These are phyloP conservation scores for Chaetodon auriga DNA, from an alignment of 2,113 vertebrate genomes.

Conservation along the genomic window DNA sequence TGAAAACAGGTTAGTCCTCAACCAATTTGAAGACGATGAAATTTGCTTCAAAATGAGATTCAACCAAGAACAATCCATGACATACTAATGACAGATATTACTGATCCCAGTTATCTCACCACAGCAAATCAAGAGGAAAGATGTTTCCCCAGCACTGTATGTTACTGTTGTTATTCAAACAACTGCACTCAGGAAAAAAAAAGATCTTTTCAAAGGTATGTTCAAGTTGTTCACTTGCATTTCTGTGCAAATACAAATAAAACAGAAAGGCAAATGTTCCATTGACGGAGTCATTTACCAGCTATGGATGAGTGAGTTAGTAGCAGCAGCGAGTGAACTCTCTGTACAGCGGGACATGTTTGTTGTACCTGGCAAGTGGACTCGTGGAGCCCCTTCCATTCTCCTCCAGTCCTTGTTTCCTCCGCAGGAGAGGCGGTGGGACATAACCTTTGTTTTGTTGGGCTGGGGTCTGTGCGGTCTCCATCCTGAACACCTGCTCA, in stretches of 20 bases:
- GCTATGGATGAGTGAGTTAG: slow-evolving; percentile 34
- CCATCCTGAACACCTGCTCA: slow-evolving; percentile 91
- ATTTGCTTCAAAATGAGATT: not conserved
- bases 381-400: slow-evolving; percentile 84
- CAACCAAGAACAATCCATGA: not conserved
- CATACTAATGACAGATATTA: not conserved
- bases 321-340: slow-evolving; percentile 3
- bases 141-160: not conserved
- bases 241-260: not conserved
- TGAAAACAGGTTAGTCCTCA: slow-evolving; percentile 27
- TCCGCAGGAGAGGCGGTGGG: slow-evolving; percentile 86
- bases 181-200: not conserved
- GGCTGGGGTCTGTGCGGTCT: slow-evolving; percentile 85
- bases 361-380: slow-evolving; percentile 89
- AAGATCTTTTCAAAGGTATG: not conserved
- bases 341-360: not conserved
- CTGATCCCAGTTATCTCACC: not conserved
- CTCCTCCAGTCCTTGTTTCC: slow-evolving; percentile 84
- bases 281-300: not conserved
- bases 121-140: not conserved
- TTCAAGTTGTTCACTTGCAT: not conserved
- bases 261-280: no score
- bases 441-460: slow-evolving; percentile 74
- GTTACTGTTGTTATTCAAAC: not conserved
- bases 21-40: not conserved